These are phyloP conservation scores for Stegophylla sp. DNA, from an alignment of 2,888 invertebrate genomes.

Conservation along the genomic window DNA sequence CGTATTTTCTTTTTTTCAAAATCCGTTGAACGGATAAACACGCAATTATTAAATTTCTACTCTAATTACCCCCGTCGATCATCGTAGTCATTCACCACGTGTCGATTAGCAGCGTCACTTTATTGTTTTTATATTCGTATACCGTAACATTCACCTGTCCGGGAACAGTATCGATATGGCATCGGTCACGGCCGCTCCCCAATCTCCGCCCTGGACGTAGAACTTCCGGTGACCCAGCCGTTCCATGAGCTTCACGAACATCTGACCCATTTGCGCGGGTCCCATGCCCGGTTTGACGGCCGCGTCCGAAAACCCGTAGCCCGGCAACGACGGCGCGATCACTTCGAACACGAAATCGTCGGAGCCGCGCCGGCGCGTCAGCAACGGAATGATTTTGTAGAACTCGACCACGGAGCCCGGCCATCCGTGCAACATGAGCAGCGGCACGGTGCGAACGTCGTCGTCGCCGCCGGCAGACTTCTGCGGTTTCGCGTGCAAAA, in stretches of 20 bases:
- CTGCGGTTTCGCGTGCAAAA: conserved; percentile 73
- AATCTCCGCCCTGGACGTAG: conserved; percentile 82
- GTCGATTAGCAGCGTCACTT: too few species aligned
- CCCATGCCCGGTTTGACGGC: conserved; percentile 72
- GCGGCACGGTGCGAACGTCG: conserved; percentile 68
- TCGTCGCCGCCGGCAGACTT: conserved; percentile 64
- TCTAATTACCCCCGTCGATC: too few species aligned
- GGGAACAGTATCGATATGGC: conserved; percentile 74
- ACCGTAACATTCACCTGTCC: conserved; percentile 64
- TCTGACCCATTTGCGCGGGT: conserved; percentile 68
- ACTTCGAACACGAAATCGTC: conserved; percentile 73
- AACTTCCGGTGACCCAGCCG: conserved; percentile 73
- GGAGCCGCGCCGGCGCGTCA: conserved; percentile 68
- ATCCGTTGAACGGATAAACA: too few species aligned
- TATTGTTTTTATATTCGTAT: too few species aligned
- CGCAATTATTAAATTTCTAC: too few species aligned
- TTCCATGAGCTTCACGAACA: conserved; percentile 75
- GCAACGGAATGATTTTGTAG: conserved; percentile 75
- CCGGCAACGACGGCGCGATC: conserved; percentile 74
- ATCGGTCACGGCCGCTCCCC: conserved; percentile 75
- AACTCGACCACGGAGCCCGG: conserved; percentile 84
- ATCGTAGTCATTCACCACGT: too few species aligned
- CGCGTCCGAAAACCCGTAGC: conserved; percentile 74
- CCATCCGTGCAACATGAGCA: conserved; percentile 84
- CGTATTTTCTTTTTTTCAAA: too few species aligned